Conservation (phyloP, 1,140 invertebrate genomes). For the Neoseiulus cucumeris region DNA sequence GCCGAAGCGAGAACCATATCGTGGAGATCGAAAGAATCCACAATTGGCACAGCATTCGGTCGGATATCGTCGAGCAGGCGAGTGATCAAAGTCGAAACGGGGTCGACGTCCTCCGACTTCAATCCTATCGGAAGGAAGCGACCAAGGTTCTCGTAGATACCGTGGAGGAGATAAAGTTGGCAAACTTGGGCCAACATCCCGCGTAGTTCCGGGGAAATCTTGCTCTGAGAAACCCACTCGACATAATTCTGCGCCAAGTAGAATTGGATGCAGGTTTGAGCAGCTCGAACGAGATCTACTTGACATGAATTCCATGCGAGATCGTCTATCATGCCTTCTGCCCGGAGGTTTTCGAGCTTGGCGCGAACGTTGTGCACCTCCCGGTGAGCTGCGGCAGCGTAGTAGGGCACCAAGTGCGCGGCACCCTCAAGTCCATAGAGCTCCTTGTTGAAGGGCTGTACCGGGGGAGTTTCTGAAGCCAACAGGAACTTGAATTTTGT, state of each 20-base stretch:
- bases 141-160: conserved; percentile 46
- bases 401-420: background rate
- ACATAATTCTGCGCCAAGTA: conserved; percentile 17
- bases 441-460: background rate
- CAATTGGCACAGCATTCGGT: conserved; percentile 67
- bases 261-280: conserved; percentile 34
- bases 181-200: conserved; percentile 44
- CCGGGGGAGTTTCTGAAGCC: conserved; percentile 3
- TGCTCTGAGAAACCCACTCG: conserved; percentile 14
- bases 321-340: conserved; percentile 31
- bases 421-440: conserved; percentile 6
- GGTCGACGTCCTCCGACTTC: conserved; percentile 37
- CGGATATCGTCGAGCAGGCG: conserved; percentile 45
- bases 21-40: conserved; percentile 70
- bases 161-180: conserved; percentile 53
- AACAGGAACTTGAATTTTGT: background rate
- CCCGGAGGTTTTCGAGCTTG: background rate
- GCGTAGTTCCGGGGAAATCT: conserved; percentile 27
- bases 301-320: conserved; percentile 69
- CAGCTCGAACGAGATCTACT: conserved; percentile 50
- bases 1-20: conserved; percentile 61
- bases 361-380: background rate
- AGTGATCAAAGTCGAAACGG: conserved; percentile 45
- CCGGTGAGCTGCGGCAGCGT: background rate
- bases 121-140: conserved; percentile 45